These are phyloP conservation scores for Phenacoccus solenopsis DNA, from an alignment of 1,140 invertebrate genomes.

Conservation along the genomic window DNA sequence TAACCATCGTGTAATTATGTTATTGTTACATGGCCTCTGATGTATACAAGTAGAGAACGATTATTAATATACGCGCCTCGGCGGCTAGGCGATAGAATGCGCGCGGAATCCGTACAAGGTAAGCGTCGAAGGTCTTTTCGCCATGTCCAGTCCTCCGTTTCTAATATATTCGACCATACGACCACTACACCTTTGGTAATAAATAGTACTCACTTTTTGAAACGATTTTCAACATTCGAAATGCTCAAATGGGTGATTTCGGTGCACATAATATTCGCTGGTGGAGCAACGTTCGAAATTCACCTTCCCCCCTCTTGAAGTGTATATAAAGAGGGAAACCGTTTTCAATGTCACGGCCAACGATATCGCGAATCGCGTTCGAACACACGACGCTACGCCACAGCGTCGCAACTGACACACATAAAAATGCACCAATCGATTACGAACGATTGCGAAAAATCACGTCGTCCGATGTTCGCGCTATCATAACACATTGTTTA, in stretches of 20 bases:
- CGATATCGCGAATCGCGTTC: too few relatives aligned
- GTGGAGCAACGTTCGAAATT: too few relatives aligned
- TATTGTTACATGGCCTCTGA: neutral
- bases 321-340: too few relatives aligned
- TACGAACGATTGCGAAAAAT: too few relatives aligned
- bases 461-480: too few relatives aligned
- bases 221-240: neutral
- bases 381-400: too few relatives aligned
- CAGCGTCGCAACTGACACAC: too few relatives aligned
- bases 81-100: neutral
- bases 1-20: neutral
- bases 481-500: too few relatives aligned
- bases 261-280: neutral
- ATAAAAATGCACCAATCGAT: too few relatives aligned
- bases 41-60: neutral
- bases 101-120: constrained; percentile 9
- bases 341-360: too few relatives aligned
- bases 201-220: neutral
- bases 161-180: neutral
- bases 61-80: neutral
- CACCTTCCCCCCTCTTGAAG: too few relatives aligned
- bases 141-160: neutral
- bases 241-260: neutral
- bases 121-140: neutral
- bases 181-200: neutral